Percentiles rank a stretch among this genome's conserved stretches.
phyloP scores from a whole-genome alignment of 1,140 invertebrate genomes.

The Pararge aegeria region DNA sequence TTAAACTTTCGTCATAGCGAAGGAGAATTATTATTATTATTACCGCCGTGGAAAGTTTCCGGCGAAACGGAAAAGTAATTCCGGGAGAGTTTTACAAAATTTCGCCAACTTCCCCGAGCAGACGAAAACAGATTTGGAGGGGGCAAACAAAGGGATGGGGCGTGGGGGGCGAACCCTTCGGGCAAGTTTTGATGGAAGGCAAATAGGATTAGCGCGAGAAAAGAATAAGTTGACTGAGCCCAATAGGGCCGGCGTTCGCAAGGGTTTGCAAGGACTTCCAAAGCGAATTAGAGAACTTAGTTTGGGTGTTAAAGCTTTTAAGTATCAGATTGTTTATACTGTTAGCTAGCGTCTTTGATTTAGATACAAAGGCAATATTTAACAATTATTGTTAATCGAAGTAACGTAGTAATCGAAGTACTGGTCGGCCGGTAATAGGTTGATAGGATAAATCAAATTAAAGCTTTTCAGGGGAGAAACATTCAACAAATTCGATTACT shows the following conservation, averaged over 20 bases:
- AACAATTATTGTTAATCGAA: no score
- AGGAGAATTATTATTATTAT: conserved; percentile 74
- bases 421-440: no score
- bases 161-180: conserved; percentile 51
- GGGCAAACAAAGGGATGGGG: conserved; percentile 56
- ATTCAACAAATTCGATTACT: no score
- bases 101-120: conserved; percentile 56
- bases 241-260: conserved; percentile 46
- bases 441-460: no score
- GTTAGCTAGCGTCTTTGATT: neutral
- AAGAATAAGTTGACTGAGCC: conserved; percentile 62
- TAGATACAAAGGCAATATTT: neutral
- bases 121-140: conserved; percentile 68
- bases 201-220: conserved; percentile 71
- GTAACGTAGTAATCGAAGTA: no score
- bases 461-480: no score
- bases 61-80: conserved; percentile 70
- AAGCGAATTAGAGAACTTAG: conserved; percentile 14
- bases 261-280: conserved; percentile 13
- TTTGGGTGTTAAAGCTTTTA: conserved; percentile 6
- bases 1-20: conserved; percentile 74
- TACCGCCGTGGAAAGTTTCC: conserved; percentile 62
- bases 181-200: conserved; percentile 74
- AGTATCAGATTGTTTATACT: conserved; percentile 12
- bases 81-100: conserved; percentile 47